Evolutionary conservation across 2,113 vertebrate species (phyloP), one percentile per base, ranked within the genome.

Genomic region (Bostrychus sinensis): DNA sequence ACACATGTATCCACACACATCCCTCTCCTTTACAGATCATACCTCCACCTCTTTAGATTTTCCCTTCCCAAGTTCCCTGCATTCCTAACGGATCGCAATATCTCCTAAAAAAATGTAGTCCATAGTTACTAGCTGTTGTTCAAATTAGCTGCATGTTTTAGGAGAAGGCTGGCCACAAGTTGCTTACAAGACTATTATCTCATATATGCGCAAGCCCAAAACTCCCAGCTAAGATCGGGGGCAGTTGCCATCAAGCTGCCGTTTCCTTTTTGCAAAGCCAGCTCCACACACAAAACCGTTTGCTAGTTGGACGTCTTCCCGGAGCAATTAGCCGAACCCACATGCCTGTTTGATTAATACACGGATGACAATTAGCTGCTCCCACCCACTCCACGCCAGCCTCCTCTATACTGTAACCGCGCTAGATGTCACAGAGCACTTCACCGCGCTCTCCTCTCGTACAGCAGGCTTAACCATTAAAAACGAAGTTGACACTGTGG

Each of bases 311-410:
- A 90, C 1, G 45, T 70, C 66, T 82, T 91, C 90, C 89, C 85
- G 78, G 87, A 84, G 85, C 80, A 84, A 88, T 87, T 87, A 89
- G 80, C 82, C 75, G 66, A 88, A 84, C 78, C 82, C 85, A 87
- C 78, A 80, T 72, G 84, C 75, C 86, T 83, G 86, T 85, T 84
- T 87, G 89, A 89, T 90, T 86, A 90, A 90, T 89, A 88, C 75
- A 75, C 62, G 70, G 59, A 81, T 74, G 82, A 83, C 84, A 84
- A 89, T 88, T 56, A 83, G 69, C 70, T 79, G 75, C 74, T 75
- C 30, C 46, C 41, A 46, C 67, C 42, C 61, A 53, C 65, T 80
- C 69, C 60, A 53, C 65, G 79, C 69, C 60, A 56, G 53, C 37
- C 36, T 58, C 45, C 39, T 53, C 62, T 67, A 46, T 23, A n/a